Evolutionary conservation across 2,797 vertebrate species (phyloP).

Genomic region (Hyperoplus immaculatus): DNA sequence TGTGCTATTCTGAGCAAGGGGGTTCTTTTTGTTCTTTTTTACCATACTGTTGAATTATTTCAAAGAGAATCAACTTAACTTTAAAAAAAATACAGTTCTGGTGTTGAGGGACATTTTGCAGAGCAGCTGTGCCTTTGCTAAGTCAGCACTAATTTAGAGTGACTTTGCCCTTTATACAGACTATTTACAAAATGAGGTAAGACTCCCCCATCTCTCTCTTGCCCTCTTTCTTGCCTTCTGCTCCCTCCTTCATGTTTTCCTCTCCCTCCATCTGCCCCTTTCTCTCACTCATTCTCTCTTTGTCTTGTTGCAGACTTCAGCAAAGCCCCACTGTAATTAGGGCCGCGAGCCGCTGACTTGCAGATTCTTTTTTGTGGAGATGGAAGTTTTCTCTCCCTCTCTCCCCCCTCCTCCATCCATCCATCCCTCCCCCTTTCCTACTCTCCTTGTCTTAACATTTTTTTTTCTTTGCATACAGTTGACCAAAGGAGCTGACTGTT

Average conservation of each 20-base stretch:
- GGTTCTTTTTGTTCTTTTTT: not conserved
- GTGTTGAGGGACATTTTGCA: conserved; percentile 21
- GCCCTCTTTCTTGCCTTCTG: conserved; percentile 31
- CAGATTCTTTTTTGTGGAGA: conserved; percentile 83
- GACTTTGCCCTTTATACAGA: conserved; percentile 65
- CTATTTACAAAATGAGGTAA: conserved; percentile 73
- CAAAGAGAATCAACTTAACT: not conserved
- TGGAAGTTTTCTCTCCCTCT: conserved; percentile 53
- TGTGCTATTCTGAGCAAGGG: not conserved
- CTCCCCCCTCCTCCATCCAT: not conserved
- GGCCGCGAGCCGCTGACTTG: conserved; percentile 85
- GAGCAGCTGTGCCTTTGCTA: conserved; percentile 61
- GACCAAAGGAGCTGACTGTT: conserved; percentile 63
- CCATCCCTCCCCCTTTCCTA: conserved; percentile 1
- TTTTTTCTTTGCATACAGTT: conserved; percentile 48
- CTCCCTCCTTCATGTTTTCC: conserved; percentile 11
- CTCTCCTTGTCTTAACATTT: conserved; percentile 34
- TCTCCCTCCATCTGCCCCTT: conserved; percentile 40
- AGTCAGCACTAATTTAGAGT: conserved; percentile 63
- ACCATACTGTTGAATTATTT: not conserved
- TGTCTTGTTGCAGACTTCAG: conserved; percentile 87
- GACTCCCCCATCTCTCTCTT: conserved; percentile 37
- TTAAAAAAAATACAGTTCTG: not conserved
- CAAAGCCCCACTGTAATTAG: conserved; percentile 87
- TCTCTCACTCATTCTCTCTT: conserved; percentile 36